These are phyloP conservation scores for Perca fluviatilis DNA, from an alignment of 2,113 vertebrate species.

Conservation along the genomic window DNA sequence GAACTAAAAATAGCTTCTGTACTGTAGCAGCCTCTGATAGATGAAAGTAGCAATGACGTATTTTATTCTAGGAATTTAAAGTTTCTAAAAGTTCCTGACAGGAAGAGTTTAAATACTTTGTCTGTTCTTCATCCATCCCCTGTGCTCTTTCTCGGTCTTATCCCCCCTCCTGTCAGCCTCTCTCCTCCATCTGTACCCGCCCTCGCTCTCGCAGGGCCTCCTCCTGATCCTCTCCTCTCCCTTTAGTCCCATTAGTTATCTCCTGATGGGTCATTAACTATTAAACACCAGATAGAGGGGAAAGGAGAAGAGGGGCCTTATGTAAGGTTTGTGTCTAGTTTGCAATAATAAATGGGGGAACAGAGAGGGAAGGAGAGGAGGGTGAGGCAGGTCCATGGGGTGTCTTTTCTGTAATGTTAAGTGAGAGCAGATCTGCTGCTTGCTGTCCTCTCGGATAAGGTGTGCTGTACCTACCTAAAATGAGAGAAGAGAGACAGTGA, in stretches of 20 bases:
- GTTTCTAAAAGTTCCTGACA: constrained; percentile 19
- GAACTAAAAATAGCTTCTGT: constrained; percentile 32
- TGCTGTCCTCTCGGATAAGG: background rate
- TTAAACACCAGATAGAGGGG: constrained; percentile 52
- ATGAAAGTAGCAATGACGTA: constrained; percentile 37
- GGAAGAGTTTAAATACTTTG: constrained; percentile 30
- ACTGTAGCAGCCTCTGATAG: constrained; percentile 31
- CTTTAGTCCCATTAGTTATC: constrained; percentile 60
- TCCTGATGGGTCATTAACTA: constrained; percentile 70
- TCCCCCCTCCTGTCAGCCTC: constrained; percentile 31
- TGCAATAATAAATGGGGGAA: constrained; percentile 39
- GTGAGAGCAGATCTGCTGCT: constrained; percentile 8
- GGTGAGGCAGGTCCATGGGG: constrained; percentile 23
- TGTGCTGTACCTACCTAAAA: rapidly evolving
- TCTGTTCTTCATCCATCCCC: constrained; percentile 28
- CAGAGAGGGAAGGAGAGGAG: constrained; percentile 4
- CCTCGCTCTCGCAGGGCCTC: constrained; percentile 9
- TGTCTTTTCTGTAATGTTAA: constrained; percentile 18
- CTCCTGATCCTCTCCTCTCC: constrained; percentile 51
- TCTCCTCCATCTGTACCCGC: constrained; percentile 3
- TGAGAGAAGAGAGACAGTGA: background rate
- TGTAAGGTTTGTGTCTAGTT: constrained; percentile 33
- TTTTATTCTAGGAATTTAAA: constrained; percentile 52
- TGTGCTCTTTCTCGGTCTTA: constrained; percentile 3
- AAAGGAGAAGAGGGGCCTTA: constrained; percentile 5